Conservation (phyloP, 2,113 vertebrate species). For the Hippocampus guttulatus region DNA sequence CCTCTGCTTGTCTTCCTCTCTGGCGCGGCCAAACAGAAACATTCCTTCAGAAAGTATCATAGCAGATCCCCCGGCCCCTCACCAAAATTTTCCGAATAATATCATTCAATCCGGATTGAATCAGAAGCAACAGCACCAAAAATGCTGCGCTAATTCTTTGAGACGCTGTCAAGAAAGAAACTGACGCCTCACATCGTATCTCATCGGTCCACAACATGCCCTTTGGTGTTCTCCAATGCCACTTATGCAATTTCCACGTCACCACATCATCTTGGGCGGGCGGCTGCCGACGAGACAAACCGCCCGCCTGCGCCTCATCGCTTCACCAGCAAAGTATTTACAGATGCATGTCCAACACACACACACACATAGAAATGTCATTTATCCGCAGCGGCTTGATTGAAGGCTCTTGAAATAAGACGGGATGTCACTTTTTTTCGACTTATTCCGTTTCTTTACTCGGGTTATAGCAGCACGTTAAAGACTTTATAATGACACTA, state of each 20-base stretch:
- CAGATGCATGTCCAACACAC: slow-evolving; percentile 16
- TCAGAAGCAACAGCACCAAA: too few species aligned
- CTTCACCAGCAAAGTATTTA: slow-evolving; percentile 12
- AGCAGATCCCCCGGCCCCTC: too few species aligned
- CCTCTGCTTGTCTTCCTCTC: background rate
- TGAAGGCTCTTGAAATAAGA: slow-evolving; percentile 4
- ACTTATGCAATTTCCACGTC: background rate
- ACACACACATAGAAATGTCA: background rate
- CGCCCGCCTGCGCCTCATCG: slow-evolving; percentile 3
- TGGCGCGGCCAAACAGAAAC: background rate
- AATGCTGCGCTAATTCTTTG: too few species aligned
- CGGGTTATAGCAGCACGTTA: background rate
- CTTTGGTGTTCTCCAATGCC: background rate
- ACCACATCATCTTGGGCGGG: background rate
- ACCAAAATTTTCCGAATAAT: too few species aligned
- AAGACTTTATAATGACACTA: background rate
- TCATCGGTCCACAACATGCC: background rate
- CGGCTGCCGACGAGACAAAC: slow-evolving; percentile 15
- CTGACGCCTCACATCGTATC: background rate
- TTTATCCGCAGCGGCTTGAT: background rate
- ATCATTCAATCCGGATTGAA: too few species aligned
- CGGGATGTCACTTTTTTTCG: background rate
- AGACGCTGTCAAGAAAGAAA: background rate
- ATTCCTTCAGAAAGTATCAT: background rate
- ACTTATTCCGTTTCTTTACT: slow-evolving; percentile 21